A percentile compares a stretch with the other conserved stretches of the same genome.
These are phyloP conservation scores for Drosophila seguyi DNA, from an alignment of 1,140 invertebrate species.

Conservation along the genomic window DNA sequence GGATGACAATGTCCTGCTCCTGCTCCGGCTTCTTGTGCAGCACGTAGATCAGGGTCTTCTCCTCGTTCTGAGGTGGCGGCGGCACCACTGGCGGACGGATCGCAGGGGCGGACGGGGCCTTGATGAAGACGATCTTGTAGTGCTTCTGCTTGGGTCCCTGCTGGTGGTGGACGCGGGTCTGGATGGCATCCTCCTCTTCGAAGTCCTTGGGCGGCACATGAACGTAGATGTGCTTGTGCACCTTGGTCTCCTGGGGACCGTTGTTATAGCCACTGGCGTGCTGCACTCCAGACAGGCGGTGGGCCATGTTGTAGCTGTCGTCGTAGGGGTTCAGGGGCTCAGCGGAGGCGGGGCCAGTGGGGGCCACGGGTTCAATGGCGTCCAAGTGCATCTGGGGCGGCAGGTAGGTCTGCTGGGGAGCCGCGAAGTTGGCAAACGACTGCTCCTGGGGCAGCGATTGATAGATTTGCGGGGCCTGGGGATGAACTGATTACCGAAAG, in stretches of 20 bases:
- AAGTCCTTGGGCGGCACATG: conserved; percentile 92
- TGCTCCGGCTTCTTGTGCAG: conserved; percentile 93
- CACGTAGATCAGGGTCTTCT: conserved; percentile 94
- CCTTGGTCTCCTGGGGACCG: conserved; percentile 73
- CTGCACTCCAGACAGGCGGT: conserved; percentile 69
- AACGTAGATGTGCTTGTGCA: conserved; percentile 93
- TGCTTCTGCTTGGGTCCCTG: conserved; percentile 91
- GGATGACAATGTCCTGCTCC: conserved; percentile 90
- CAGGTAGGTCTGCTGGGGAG: conserved; percentile 63
- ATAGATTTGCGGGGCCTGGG: conserved; percentile 67
- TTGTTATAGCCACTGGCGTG: conserved; percentile 75
- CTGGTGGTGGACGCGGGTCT: conserved; percentile 86
- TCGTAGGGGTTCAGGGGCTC: conserved; percentile 66
- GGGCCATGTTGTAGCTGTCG: conserved; percentile 80
- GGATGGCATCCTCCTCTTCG: conserved; percentile 86
- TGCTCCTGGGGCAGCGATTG: conserved; percentile 77
- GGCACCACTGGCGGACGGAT: conserved; percentile 88
- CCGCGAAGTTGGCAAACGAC: conserved; percentile 67
- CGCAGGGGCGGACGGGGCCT: conserved; percentile 91
- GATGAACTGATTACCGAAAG: conserved; percentile 36
- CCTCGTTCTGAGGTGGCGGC: conserved; percentile 89
- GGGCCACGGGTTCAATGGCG: conserved; percentile 48
- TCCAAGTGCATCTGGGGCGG: conserved; percentile 57
- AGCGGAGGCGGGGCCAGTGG: conserved; percentile 30
- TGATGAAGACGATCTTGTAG: conserved; percentile 95